Base-by-base conservation (phyloP, 1,140 invertebrate species). In the Drosophila lacteicornis region DNA sequence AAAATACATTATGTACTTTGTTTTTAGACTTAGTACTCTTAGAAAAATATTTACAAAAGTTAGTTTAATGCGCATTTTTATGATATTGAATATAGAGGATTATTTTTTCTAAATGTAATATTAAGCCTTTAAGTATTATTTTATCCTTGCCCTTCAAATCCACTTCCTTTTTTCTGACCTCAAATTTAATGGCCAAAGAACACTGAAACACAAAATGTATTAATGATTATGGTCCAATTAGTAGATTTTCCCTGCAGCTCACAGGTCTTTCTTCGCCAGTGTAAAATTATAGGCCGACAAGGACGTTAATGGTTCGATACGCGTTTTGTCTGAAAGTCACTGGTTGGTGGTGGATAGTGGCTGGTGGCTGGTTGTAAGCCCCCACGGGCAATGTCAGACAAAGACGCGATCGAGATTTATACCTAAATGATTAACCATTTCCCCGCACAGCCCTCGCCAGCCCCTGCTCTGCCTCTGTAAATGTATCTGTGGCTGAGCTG, bases 371-470 rank as follows among this genome's bases (percentile, higher is more conserved):
- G 7, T 36, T 63, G 53, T 46, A 22, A 27, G 45, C 22, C 59
- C 47, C 47, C 43, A 53, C n/a, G 53, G 75, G 57, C 76, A 66
- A 53, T 53, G 42, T 33, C 68, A 42, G 58, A 60, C 36, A 78
- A 70, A 66, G 60, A 75, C 50, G 75, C 56, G 58, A 74, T 45
- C 36, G 80, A 88, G 85, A 88, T 88, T 90, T 90, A 90, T 85
- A 90, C 81, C 74, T 85, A 90, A 90, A 90, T 90, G 85, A 90
- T 90, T 90, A 90, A 90, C 85, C 75, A 90, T 85, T 88, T 90
- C 77, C 73, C 61, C 53, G 63, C 68, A 49, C 60, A 25, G 45
- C 55, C 19, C 43, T 38, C 45, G 50, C 3, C 17, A 22, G 25
- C 22, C 30, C 8, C 22, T 55, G 25, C 11, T n/a, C 7, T n/a